Evolutionary conservation across 2,113 vertebrate species (phyloP).

Genomic region (Panthera tigris): DNA sequence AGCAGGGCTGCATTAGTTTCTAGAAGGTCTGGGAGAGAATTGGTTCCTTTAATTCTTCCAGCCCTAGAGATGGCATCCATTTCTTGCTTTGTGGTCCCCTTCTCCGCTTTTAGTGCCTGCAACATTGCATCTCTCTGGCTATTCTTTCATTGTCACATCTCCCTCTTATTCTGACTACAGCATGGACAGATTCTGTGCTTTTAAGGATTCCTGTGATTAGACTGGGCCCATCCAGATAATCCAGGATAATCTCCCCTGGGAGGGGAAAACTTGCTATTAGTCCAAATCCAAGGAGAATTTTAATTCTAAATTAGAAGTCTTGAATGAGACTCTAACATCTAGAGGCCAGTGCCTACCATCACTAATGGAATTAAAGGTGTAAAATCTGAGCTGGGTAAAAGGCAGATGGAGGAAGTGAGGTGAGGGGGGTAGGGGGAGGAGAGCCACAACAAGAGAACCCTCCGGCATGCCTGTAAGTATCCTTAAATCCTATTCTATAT

Average conservation of each 20-base stretch:
- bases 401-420: too few relatives aligned
- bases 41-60: background rate
- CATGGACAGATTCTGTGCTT: background rate
- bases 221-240: background rate
- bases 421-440: background rate
- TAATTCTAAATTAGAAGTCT: background rate
- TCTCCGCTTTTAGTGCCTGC: background rate
- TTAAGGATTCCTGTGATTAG: background rate
- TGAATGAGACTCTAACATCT: background rate
- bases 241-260: background rate
- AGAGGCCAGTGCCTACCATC: background rate
- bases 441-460: background rate
- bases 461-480: background rate
- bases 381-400: background rate
- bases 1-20: background rate
- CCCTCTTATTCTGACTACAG: background rate
- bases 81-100: background rate
- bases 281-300: background rate
- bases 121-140: background rate
- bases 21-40: background rate
- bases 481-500: background rate
- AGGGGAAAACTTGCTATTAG: background rate
- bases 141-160: background rate
- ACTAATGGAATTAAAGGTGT: background rate
- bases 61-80: too few relatives aligned